These are phyloP conservation scores for Cyrtonyx montezumae DNA, from an alignment of 2,113 vertebrate genomes.

Conservation along the genomic window DNA sequence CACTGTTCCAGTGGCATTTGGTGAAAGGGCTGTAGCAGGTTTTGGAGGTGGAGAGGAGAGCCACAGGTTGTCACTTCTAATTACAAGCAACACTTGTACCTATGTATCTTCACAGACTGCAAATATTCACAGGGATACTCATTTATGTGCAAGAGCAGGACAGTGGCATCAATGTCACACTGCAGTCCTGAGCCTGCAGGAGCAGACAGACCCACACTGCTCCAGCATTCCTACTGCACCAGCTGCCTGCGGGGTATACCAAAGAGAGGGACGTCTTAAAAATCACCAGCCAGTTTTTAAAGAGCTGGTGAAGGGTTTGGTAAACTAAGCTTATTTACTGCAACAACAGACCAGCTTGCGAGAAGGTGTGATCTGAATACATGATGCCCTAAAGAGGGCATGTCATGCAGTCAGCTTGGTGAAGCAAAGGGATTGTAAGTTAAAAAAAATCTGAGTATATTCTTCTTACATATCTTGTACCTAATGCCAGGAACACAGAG, in stretches of 20 bases:
- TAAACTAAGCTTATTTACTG: conserved; percentile 42
- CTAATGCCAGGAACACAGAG: not conserved
- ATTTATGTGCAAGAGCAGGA: not conserved
- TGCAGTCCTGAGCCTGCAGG: not conserved
- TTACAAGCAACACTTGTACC: not conserved
- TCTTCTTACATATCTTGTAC: not conserved
- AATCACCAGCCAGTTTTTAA: not conserved
- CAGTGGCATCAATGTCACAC: conserved; percentile 3
- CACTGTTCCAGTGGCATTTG: conserved; percentile 1
- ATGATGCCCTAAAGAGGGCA: not conserved
- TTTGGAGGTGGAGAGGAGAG: not conserved
- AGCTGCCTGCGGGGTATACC: too few relatives aligned
- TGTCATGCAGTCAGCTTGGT: not conserved
- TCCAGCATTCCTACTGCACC: too few relatives aligned
- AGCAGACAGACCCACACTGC: not conserved
- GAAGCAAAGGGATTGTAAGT: not conserved
- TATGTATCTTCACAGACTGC: not conserved
- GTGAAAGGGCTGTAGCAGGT: not conserved
- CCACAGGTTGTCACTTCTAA: not conserved
- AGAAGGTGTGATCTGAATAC: not conserved
- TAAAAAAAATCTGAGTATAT: not conserved
- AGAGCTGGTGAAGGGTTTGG: conserved; percentile 27
- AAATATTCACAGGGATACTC: not conserved
- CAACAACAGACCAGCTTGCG: not conserved
- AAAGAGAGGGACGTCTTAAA: not conserved